Base-by-base conservation (phyloP, 2,797 vertebrate species). In the Oophaga sylvatica region DNA sequence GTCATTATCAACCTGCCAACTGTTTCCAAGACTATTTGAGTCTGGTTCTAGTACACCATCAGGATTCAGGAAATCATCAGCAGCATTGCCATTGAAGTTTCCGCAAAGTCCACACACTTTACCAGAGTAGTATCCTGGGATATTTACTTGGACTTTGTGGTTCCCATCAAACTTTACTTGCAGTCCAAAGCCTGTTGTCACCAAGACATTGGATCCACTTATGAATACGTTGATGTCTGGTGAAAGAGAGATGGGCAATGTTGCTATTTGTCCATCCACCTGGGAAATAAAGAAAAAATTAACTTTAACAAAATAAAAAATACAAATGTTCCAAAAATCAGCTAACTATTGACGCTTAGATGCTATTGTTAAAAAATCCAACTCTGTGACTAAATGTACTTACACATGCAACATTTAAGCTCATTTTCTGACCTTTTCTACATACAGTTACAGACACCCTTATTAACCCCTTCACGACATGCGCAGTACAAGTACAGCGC, bases 81-180 rank as follows among this genome's bases (percentile, higher is more conserved):
- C 22, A 89, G 88, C 88, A 56, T 88, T 11, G 0, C 91, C 92
- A 0, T 93, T 94, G 83, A 92, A 94, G 81, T 94, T 94, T 85
- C 93, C 93, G 88, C 92, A 93, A 10, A 93, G 90, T 78, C 93
- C 93, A 10, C 93, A 94, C 45, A 93, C 91, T 90, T 92, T 92
- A 48, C 89, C 89, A 80, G 35, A 89, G 11, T 90, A 94, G 31
- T 48, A 84, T 67, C 85, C 89, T 29, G 90, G 90, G 87, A 94
- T 90, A 85, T 84, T 91, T 76, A 94, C 91, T 87, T 92, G 91
- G 81, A 83, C 91, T 89, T 90, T 91, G 29, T 93, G 91, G 62
- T 87, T 91, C 85, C 93, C 92, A 87, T 93, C 92, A 90, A 93
- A 94, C 83, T 87, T 92, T 60, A 93, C 90, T 16, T 29, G 76